Percentiles rank a stretch among this genome's conserved stretches.
Conservation (phyloP, 2,888 invertebrate species). For the Spisula subtruncata region DNA sequence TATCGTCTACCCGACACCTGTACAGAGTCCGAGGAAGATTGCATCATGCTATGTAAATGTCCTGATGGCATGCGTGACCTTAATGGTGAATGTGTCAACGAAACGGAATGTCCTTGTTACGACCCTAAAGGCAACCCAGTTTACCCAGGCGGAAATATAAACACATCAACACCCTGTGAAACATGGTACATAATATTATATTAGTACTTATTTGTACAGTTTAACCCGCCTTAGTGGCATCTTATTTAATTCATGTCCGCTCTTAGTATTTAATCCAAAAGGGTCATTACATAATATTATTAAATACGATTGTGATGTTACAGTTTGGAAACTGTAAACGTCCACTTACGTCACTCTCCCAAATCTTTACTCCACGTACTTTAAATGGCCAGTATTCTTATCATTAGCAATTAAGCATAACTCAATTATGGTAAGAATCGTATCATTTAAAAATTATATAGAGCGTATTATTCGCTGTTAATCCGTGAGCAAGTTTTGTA, state of each 20-base stretch:
- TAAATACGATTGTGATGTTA: too few relatives aligned
- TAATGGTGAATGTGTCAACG: conserved; percentile 53
- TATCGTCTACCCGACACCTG: conserved; percentile 32
- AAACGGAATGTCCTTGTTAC: conserved; percentile 64
- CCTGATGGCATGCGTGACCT: conserved; percentile 33
- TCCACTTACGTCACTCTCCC: too few relatives aligned
- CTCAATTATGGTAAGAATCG: too few relatives aligned
- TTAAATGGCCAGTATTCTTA: too few relatives aligned
- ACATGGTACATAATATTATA: conserved; percentile 43
- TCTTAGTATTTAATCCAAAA: not conserved
- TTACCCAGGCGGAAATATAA: conserved; percentile 23
- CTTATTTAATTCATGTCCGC: too few relatives aligned
- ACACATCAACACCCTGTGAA: conserved; percentile 41
- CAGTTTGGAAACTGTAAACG: too few relatives aligned
- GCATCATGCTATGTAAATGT: conserved; percentile 32
- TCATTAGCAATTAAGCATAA: too few relatives aligned
- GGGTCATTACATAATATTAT: not conserved
- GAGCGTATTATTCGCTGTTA: too few relatives aligned
- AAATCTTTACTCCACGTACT: too few relatives aligned
- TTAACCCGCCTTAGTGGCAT: too few relatives aligned
- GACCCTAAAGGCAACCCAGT: conserved; percentile 38
- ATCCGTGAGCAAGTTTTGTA: not conserved
- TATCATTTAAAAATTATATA: too few relatives aligned
- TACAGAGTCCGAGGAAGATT: conserved; percentile 35
- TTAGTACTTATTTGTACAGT: too few relatives aligned